Percentiles rank a stretch among this genome's conserved stretches.
These are phyloP conservation scores for Lordiphosa fenestrarum DNA, from an alignment of 2,888 invertebrate species.

Conservation along the genomic window DNA sequence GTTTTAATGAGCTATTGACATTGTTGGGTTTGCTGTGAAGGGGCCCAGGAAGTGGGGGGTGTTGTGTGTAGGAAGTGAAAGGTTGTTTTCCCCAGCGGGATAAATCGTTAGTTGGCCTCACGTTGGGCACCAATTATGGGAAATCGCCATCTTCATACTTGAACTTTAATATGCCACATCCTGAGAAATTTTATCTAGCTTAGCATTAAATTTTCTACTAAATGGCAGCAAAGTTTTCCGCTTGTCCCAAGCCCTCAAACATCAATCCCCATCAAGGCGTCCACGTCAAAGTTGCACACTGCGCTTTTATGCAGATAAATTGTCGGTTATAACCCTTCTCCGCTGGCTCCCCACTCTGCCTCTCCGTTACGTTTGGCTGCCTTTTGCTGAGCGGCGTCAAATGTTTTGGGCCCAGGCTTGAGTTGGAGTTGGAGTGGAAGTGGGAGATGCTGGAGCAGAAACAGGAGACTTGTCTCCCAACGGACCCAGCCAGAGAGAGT, in stretches of 20 bases:
- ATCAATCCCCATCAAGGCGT: conserved; percentile 59
- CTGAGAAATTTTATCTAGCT: conserved; percentile 15
- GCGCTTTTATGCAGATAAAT: conserved; percentile 75
- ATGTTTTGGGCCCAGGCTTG: conserved; percentile 39
- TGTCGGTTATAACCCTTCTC: conserved; percentile 58
- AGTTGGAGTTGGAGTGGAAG: conserved; percentile 21
- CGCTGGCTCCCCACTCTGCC: background rate
- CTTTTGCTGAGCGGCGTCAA: conserved; percentile 45
- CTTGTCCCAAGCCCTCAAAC: conserved; percentile 40
- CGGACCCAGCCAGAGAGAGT: conserved; percentile 31
- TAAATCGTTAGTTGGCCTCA: background rate
- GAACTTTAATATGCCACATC: conserved; percentile 13
- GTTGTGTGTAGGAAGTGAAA: too few species aligned
- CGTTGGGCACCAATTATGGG: background rate
- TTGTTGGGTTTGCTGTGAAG: background rate
- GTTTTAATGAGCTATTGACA: conserved; percentile 21
- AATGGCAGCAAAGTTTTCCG: conserved; percentile 58
- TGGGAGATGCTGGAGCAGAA: conserved; percentile 1
- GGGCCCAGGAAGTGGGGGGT: background rate
- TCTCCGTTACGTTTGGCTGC: conserved; percentile 55
- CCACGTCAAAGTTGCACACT: conserved; percentile 70
- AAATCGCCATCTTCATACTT: background rate
- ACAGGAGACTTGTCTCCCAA: conserved; percentile 27
- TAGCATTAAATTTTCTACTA: conserved; percentile 38
- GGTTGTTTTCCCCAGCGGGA: background rate